Evolutionary conservation across 2,797 vertebrate species (phyloP), one percentile per base, ranked within the genome.

Genomic region (Luscinia megarhynchos): DNA sequence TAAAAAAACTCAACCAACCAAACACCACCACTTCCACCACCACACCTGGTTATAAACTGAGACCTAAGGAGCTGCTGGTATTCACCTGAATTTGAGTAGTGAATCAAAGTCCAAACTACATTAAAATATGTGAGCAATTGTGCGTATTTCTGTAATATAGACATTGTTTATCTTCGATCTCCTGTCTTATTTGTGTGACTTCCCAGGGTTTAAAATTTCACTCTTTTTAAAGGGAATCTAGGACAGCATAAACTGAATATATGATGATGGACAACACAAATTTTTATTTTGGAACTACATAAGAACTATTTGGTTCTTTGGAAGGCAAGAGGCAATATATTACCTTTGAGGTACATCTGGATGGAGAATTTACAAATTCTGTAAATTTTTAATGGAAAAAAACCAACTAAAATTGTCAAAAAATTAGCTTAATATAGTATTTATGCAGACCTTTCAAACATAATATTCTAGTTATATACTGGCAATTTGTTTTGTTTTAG

Each of bases 91-190:
- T 30, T 58, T 29, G 12, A 84, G 24, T 6, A 40, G 2, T 1
- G 9, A 72, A 11, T 34, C 38, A 20, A 82, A 43, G 27, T 34
- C 23, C 2, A 0, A 48, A 32, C 7, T 29, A 34, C 18, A 24
- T 5, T 38, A 84, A 61, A 82, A 69, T 8, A 48, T 0, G 3
- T 15, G 20, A 81, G 63, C 4, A 76, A 41, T 1, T n/a, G 15
- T 12, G 17, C 3, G 0, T 9, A 14, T 6, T 64, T 78, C 20
- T 30, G 12, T 27, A 88, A 75, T 3, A 40, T 0, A 63, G 8
- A 57, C 53, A 41, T 30, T 22, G 15, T 32, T 92, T 53, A 63
- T 22, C 32, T 62, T 36, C 3, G 0, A 72, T 27, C 15, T 58
- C 55, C 67, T 79, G 10, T 27, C 67, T 59, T 57, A 54, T 58